Base-by-base conservation (phyloP, 2,113 vertebrate genomes). In the Centropus unirufus region DNA sequence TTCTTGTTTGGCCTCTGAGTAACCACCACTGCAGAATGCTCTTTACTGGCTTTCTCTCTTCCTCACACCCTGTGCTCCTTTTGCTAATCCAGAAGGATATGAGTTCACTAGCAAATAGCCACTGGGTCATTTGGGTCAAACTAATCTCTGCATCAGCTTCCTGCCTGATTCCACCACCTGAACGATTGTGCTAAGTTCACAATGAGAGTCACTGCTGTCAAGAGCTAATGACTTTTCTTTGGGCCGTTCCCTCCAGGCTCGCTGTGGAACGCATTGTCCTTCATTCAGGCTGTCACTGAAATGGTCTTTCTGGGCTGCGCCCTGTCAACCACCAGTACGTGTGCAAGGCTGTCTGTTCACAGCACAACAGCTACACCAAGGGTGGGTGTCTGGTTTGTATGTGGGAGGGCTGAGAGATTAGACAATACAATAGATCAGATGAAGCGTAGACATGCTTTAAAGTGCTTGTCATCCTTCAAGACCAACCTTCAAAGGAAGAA, bases 381-480 rank as follows among this genome's bases (percentile, higher is more conserved):
- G 12, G 72, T 59, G 40, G 76, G 54, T 57, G 74, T 72, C 40
- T 82, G 4, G 1, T 64, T 80, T 66, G 64, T 0, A 0, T 5
- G 72, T 39, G 83, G 79, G 73, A 92, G 85, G 68, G 63, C 68
- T 70, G 59, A 42, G 69, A 49, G 83, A 86, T 64, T 79, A 90
- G 75, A 81, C 79, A 70, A n/a, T 23, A 72, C 64, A 81, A 34
- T 44, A 96, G 90, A 92, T 86, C 80, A 94, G 93, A 84, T 14
- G 66, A 93, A 57, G 76, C 83, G 83, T 11, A 79, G 54, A 73
- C 80, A 39, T 68, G 89, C 83, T 93, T 92, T 94, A 95, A 96
- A 95, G 94, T 95, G 96, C 94, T 94, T 89, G 68, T 89, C 80
- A 68, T 83, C 86, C 92, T 90, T 86, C 2, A 0, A 92, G 82